These are phyloP conservation scores for Sebastes wilsoni DNA, from an alignment of 2,797 vertebrate genomes.

Conservation along the genomic window DNA sequence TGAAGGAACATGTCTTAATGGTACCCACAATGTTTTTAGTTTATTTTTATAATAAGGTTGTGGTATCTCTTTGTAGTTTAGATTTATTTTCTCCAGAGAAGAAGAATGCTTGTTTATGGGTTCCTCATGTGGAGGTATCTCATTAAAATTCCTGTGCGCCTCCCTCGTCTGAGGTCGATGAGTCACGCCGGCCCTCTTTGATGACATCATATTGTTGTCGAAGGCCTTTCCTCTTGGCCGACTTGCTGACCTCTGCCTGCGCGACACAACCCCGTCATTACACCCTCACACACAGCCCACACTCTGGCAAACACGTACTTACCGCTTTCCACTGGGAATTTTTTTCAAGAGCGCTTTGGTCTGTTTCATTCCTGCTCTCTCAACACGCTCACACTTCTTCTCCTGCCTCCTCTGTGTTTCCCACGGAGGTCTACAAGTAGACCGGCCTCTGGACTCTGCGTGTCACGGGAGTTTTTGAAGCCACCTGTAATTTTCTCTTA, in stretches of 20 bases:
- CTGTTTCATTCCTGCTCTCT: conserved; percentile 46
- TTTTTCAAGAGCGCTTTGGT: conserved; percentile 52
- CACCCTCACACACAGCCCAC: conserved; percentile 68
- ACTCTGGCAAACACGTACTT: conserved; percentile 68
- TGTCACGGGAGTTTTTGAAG: conserved; percentile 29
- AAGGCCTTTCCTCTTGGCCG: conserved; percentile 61
- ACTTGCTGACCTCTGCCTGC: conserved; percentile 77
- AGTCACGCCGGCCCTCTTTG: conserved; percentile 80
- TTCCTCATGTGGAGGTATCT: conserved; percentile 62
- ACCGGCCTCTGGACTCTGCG: conserved; percentile 40
- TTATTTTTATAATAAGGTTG: conserved; percentile 32
- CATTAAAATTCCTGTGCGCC: conserved; percentile 75
- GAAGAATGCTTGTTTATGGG: conserved; percentile 67
- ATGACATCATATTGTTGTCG: conserved; percentile 82
- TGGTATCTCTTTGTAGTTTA: conserved; percentile 29
- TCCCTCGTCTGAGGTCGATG: conserved; percentile 72
- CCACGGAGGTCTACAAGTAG: conserved; percentile 42
- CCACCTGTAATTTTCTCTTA: conserved; percentile 60
- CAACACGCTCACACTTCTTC: conserved; percentile 43
- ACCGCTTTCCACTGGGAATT: conserved; percentile 63
- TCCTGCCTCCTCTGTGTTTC: conserved; percentile 62
- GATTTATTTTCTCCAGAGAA: conserved; percentile 41
- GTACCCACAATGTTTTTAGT: background rate
- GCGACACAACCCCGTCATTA: conserved; percentile 80
- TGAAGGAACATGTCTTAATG: conserved; percentile 17